Conservation (phyloP, 2,113 vertebrate genomes). For the Pteronura brasiliensis region DNA sequence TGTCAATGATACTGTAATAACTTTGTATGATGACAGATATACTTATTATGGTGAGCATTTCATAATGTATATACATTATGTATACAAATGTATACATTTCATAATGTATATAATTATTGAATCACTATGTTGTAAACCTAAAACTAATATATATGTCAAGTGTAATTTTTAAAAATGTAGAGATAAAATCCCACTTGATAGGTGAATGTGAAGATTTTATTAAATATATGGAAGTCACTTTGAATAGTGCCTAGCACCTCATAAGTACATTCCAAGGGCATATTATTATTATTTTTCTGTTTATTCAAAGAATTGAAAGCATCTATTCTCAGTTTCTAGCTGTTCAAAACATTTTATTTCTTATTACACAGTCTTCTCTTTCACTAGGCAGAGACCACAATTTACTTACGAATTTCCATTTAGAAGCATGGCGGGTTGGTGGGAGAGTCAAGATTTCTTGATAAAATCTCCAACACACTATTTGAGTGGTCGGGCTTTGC, state of each 20-base stretch:
- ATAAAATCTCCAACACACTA: background rate
- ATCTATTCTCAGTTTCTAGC: background rate
- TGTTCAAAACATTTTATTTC: background rate
- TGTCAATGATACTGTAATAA: background rate
- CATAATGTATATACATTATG: background rate
- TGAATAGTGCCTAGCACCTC: background rate
- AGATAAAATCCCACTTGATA: background rate
- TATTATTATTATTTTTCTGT: background rate
- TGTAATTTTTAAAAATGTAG: background rate
- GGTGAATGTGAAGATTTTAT: background rate
- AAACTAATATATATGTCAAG: background rate
- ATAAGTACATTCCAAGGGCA: background rate
- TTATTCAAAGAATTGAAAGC: background rate
- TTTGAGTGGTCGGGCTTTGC: background rate
- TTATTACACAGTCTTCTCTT: background rate
- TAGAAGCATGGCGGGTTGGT: background rate
- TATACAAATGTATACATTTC: no score
- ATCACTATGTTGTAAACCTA: background rate
- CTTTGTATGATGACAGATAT: background rate
- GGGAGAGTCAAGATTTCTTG: background rate
- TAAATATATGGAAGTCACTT: background rate
- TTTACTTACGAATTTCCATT: background rate
- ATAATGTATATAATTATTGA: background rate
- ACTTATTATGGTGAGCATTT: background rate
- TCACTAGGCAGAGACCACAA: background rate